phyloP scores from a whole-genome alignment of 1,140 invertebrate genomes.

The Solen grandis region DNA sequence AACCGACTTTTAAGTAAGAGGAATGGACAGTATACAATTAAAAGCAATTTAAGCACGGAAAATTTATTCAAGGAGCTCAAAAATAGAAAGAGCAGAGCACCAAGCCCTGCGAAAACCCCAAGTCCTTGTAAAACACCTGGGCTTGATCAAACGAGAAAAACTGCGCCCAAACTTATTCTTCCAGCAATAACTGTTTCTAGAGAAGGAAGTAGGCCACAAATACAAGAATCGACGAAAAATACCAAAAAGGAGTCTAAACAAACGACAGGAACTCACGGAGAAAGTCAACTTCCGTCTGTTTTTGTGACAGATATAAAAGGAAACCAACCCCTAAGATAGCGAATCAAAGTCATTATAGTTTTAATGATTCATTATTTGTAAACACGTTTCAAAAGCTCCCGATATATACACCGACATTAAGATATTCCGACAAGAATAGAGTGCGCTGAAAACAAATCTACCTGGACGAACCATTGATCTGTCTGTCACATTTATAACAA shows the following conservation, averaged over 20 bases:
- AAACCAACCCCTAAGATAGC: background rate
- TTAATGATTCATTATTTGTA: too few relatives aligned
- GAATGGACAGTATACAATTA: conserved; percentile 2
- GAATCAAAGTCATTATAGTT: background rate
- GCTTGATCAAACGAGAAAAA: background rate
- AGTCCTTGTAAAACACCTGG: background rate
- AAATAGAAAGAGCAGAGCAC: conserved; percentile 18
- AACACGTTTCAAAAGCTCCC: too few relatives aligned
- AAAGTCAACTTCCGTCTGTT: conserved; percentile 20
- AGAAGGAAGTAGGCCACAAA: background rate
- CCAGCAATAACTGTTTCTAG: conserved; percentile 49
- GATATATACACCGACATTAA: too few relatives aligned
- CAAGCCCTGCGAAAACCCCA: conserved; percentile 23
- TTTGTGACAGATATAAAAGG: conserved; percentile 44
- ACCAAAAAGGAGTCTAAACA: background rate
- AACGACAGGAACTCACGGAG: background rate
- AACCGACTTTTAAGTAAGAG: conserved; percentile 21
- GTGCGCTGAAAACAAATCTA: too few relatives aligned
- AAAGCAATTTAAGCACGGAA: conserved; percentile 18
- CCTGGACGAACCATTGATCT: too few relatives aligned
- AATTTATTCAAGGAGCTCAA: conserved; percentile 31
- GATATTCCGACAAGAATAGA: too few relatives aligned
- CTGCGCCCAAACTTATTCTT: conserved; percentile 37
- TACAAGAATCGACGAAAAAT: background rate
- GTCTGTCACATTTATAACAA: too few relatives aligned